These are phyloP conservation scores for Nixonia krombeini DNA, from an alignment of 1,140 invertebrate genomes.

Conservation along the genomic window DNA sequence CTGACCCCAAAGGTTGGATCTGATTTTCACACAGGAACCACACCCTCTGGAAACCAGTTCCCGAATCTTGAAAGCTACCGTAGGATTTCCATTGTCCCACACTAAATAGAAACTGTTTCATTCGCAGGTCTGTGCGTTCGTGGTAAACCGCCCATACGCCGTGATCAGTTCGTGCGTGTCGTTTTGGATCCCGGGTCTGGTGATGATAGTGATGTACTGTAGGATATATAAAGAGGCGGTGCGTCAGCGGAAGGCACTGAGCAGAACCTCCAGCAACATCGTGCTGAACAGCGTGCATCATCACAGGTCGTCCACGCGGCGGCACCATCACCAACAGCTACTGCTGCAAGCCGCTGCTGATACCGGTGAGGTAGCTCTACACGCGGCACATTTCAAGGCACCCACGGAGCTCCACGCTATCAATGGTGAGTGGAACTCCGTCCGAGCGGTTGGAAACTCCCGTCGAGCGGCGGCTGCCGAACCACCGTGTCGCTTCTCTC, in stretches of 20 bases:
- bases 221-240: conserved; percentile 92
- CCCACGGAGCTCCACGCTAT: conserved; percentile 57
- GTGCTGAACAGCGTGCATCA: conserved; percentile 86
- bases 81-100: too few relatives aligned
- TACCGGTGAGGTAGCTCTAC: conserved; percentile 62
- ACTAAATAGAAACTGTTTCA: too few relatives aligned
- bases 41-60: too few relatives aligned
- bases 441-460: conserved; percentile 31
- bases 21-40: too few relatives aligned
- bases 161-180: conserved; percentile 92
- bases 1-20: too few relatives aligned
- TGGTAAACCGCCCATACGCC: conserved; percentile 91
- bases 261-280: conserved; percentile 85
- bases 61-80: too few relatives aligned
- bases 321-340: conserved; percentile 66
- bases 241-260: conserved; percentile 87
- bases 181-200: conserved; percentile 94
- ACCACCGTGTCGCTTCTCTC: too few relatives aligned
- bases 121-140: conserved; percentile 80
- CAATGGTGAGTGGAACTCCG: conserved; percentile 54
- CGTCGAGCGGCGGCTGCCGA: too few relatives aligned
- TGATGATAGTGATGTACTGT: conserved; percentile 95
- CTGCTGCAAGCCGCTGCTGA: conserved; percentile 65
- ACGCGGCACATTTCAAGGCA: conserved; percentile 58
- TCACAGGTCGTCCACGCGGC: conserved; percentile 77